Evolutionary conservation across 2,797 vertebrate species (phyloP), one percentile per base, ranked within the genome.

Genomic region (Thalassophryne amazonica): DNA sequence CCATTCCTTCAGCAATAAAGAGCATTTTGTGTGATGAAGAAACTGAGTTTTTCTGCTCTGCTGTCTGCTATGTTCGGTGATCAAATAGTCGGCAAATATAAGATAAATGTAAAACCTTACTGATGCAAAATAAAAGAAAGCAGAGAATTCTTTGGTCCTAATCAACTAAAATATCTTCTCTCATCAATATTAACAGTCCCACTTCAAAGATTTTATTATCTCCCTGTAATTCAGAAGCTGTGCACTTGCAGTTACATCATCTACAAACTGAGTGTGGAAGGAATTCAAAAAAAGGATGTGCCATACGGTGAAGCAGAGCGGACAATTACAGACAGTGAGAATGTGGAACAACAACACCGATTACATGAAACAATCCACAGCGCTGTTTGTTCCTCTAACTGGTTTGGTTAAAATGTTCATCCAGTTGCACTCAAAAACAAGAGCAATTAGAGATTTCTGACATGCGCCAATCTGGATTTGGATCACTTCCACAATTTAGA

Each of bases 41-140:
- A 31, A 53, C 50, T 39, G 62, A 38, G 67, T 2, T 11, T 41
- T 23, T 36, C 20, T 49, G 13, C 54, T 48, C 30, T 31, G 33
- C 48, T 64, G 39, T 59, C 33, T 69, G 34, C 42, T 13, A 13
- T 52, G 18, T 51, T 42, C 25, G 18, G 36, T 61, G 65, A 69
- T 69, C 55, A 66, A 69, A 25, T 55, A 22, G 34, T 52, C 62
- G 49, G 18, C 55, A 57, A 72, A 72, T 69, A 48, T 55, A 48
- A 38, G 64, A 40, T 58, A 73, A 60, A 42, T 72, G 60, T 71
- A 55, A 61, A 49, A 84, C 77, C 75, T 67, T 67, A 63, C 63
- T 72, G 76, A 83, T 71, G 75, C 61, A 77, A 81, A 87, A 82
- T 79, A 78, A 85, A 83, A 68, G 38, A 66, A 52, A 71, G 48